Evolutionary conservation across 2,113 vertebrate species (phyloP).

Genomic region (Podilymbus podiceps): DNA sequence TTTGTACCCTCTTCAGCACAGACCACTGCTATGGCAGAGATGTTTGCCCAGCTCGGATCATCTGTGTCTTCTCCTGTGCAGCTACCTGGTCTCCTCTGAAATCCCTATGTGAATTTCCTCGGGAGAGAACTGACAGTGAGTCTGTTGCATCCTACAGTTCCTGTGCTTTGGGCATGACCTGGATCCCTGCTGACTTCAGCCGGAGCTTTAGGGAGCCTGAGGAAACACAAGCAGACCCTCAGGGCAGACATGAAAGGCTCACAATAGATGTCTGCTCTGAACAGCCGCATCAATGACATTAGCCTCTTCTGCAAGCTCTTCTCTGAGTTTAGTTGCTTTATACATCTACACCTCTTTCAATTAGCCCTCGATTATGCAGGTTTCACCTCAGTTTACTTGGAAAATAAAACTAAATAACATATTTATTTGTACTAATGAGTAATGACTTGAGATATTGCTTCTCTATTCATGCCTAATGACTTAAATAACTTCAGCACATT

Average conservation of each 20-base stretch:
- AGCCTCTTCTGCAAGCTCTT: background rate
- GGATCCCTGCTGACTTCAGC: background rate
- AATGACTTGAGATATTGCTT: conserved; percentile 41
- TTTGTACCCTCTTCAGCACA: background rate
- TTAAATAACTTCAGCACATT: conserved; percentile 26
- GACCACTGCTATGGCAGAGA: background rate
- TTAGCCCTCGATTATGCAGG: background rate
- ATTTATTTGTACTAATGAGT: conserved; percentile 50
- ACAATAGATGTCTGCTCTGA: background rate
- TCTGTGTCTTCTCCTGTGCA: background rate
- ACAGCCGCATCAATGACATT: background rate
- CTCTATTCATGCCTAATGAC: conserved; percentile 19
- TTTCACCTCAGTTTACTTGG: conserved; percentile 18
- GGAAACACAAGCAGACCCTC: background rate
- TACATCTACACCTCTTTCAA: background rate
- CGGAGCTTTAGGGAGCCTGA: background rate
- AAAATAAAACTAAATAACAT: conserved; percentile 30
- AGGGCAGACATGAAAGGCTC: background rate
- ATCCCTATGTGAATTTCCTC: rapidly evolving
- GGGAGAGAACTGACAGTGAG: background rate
- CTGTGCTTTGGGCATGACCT: background rate
- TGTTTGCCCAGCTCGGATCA: background rate
- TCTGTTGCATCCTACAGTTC: background rate
- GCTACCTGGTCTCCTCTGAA: background rate
- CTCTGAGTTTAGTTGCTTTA: background rate